Evolutionary conservation across 1,140 invertebrate genomes (phyloP).

Genomic region (Megalonaias nervosa): DNA sequence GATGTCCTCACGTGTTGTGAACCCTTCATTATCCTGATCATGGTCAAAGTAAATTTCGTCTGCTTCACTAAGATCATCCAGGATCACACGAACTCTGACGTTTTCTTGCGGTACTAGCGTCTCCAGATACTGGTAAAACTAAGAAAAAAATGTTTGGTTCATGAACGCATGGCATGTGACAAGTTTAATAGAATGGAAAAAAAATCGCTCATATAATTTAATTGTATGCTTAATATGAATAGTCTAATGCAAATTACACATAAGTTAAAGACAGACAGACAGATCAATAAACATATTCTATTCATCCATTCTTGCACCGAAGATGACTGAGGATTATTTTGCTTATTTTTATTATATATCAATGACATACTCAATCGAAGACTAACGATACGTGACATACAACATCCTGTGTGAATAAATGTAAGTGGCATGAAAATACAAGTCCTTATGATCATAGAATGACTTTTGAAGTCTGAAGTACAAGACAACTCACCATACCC

Average conservation of each 20-base stretch:
- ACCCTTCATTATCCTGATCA: slow-evolving; percentile 53
- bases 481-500: no score
- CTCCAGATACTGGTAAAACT: slow-evolving; percentile 49
- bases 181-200: background rate
- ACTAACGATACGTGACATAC: no score
- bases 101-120: slow-evolving; percentile 43
- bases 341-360: no score
- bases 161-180: background rate
- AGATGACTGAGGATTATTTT: background rate
- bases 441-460: no score
- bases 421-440: no score
- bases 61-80: slow-evolving; percentile 43
- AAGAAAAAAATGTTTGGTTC: background rate
- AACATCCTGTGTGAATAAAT: no score
- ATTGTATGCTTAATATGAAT: background rate
- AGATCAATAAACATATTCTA: background rate
- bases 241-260: background rate
- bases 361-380: no score
- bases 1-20: slow-evolving; percentile 45
- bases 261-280: background rate
- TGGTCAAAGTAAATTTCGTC: slow-evolving; percentile 54
- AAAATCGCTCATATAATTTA: background rate
- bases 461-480: no score
- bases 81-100: slow-evolving; percentile 36
- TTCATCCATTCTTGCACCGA: background rate